Conservation (phyloP, 2,113 vertebrate genomes). For the Dolichallabes microphthalmus region DNA sequence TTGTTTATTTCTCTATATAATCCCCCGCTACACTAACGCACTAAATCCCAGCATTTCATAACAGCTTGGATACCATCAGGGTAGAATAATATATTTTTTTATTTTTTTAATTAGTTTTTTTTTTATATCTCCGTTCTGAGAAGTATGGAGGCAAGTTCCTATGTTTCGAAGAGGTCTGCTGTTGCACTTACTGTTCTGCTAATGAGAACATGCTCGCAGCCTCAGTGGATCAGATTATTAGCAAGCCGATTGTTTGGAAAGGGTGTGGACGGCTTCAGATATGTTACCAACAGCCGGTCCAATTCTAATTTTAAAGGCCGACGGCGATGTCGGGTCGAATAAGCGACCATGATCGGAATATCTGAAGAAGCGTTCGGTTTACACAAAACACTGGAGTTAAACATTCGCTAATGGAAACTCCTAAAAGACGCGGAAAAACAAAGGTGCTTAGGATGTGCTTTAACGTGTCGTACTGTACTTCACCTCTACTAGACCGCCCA, state of each 20-base stretch:
- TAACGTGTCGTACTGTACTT: background rate
- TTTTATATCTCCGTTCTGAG: too few relatives aligned
- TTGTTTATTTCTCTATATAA: too few relatives aligned
- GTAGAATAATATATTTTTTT: too few relatives aligned
- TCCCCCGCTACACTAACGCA: too few relatives aligned
- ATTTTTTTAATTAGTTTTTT: too few relatives aligned
- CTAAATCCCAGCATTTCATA: too few relatives aligned
- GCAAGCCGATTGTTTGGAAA: conserved; percentile 55
- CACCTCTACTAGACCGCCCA: background rate
- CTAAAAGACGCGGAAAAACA: conserved; percentile 2
- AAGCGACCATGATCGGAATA: conserved; percentile 25
- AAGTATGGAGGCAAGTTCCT: background rate
- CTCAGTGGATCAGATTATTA: conserved; percentile 58
- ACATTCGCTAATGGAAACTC: background rate
- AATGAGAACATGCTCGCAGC: background rate
- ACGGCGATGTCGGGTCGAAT: conserved; percentile 55
- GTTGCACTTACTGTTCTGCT: background rate
- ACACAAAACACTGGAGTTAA: conserved; percentile 16
- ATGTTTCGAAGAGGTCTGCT: too few relatives aligned
- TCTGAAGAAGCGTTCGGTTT: background rate
- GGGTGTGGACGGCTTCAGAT: conserved; percentile 53
- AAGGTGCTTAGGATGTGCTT: conserved; percentile 10
- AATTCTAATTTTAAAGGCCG: conserved; percentile 64
- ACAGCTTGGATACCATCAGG: too few relatives aligned
- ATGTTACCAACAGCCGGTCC: conserved; percentile 61